A percentile compares a stretch with the other conserved stretches of the same genome.
Conservation (phyloP, 2,888 invertebrate species). For the Lithophane semibrunnea region DNA sequence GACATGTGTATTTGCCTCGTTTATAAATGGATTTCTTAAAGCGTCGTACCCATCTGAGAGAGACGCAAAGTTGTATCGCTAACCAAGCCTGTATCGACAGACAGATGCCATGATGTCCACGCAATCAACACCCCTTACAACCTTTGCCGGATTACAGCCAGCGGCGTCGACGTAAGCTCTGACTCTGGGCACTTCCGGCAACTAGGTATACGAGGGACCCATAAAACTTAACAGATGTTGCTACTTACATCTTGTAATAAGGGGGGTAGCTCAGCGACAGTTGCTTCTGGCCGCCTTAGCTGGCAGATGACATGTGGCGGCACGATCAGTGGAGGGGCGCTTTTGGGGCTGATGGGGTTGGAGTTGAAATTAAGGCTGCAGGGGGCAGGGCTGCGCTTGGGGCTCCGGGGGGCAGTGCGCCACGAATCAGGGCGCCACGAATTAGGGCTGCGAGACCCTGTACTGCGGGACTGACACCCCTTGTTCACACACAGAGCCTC, state of each 20-base stretch:
- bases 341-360: neutral
- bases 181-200: neutral
- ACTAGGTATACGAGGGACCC: no score
- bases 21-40: neutral
- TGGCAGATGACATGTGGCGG: constrained; percentile 18
- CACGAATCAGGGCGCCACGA: fast-evolving
- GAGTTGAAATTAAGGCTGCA: neutral
- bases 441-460: neutral
- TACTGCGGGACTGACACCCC: constrained; percentile 36
- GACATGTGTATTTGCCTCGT: neutral
- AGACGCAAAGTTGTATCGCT: neutral
- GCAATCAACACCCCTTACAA: neutral
- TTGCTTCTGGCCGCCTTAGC: constrained; percentile 13
- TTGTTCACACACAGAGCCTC: constrained; percentile 21
- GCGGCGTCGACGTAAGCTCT: neutral
- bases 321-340: neutral
- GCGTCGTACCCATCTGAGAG: neutral
- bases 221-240: neutral
- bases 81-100: neutral
- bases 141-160: no score
- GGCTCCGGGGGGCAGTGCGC: neutral
- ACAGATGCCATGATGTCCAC: neutral
- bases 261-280: neutral
- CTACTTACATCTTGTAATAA: constrained; percentile 69
- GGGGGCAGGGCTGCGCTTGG: neutral